Evolutionary conservation across 2,113 vertebrate species (phyloP), one percentile per base, ranked within the genome.

Genomic region (Onychorhynchus coronatus): DNA sequence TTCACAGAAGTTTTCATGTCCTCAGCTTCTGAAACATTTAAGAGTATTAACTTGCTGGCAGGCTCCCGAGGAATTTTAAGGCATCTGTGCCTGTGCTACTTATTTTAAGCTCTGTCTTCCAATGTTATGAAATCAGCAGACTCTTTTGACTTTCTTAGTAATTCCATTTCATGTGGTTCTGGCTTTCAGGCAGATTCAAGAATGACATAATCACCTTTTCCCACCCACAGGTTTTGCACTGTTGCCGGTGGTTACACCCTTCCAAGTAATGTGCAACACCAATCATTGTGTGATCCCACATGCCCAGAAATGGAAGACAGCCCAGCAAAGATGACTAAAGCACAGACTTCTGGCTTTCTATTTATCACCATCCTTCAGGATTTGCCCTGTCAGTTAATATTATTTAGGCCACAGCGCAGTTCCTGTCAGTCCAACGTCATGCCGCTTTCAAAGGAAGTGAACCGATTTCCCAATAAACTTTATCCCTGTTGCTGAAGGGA

Each of bases 21-120:
- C 59, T 91, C 82, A 86, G 87, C 81, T 96, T 96, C 92, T 92
- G 84, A 81, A 96, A 88, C 30, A 55, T 91, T 88, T 66, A 55
- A 77, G 74, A 71, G 79, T 86, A 85, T 76, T 90, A 89, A 90
- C 62, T 91, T 61, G 42, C 62, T 96, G 88, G 71, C 90, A 91
- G 67, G 47, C 58, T 62, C 28, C 41, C 8, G 44, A 88, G 52
- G 79, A 87, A 49, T 73, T 87, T 94, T 47, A 58, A 87, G 41
- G 53, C 86, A 86, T 92, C 85, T 63, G 56, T 59, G 91, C 11
- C 71, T 87, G 62, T 41, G 44, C 73, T 94, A 81, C 65, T 95
- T 90, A 67, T 93, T 96, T 96, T 95, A 86, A 94, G 44, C 47
- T 88, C 88, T 68, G 55, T 93, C 72, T 95, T 95, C 78, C 73